A percentile compares a stretch with the other conserved stretches of the same genome.
Conservation (phyloP, 2,113 vertebrate species). For the Craseonycteris thonglongyai region DNA sequence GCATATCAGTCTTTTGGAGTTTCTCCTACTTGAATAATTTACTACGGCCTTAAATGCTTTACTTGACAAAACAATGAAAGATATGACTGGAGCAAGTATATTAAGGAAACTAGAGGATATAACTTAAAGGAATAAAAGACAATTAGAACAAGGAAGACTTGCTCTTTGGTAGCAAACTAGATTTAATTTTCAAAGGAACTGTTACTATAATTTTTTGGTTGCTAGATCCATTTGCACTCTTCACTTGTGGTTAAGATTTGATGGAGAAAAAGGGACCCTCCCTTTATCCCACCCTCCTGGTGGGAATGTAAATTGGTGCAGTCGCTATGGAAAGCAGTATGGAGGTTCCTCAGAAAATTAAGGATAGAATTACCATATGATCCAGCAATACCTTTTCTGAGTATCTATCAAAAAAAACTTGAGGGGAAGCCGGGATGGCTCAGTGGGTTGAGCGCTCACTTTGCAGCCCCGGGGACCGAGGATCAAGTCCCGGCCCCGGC, state of each 20-base stretch:
- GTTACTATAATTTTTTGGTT: neutral
- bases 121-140: neutral
- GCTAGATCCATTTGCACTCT: neutral
- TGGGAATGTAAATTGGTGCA: too few relatives aligned
- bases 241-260: neutral
- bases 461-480: too few relatives aligned
- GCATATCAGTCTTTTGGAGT: neutral
- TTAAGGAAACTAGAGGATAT: neutral
- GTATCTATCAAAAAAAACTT: too few relatives aligned
- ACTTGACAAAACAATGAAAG: conserved; percentile 33
- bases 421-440: too few relatives aligned
- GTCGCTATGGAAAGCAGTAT: too few relatives aligned
- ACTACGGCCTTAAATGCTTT: neutral
- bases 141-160: neutral
- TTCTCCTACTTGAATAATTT: neutral
- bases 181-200: neutral
- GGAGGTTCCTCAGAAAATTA: too few relatives aligned
- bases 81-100: neutral
- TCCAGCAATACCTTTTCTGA: too few relatives aligned
- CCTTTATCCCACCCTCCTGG: too few relatives aligned
- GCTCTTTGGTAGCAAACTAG: neutral
- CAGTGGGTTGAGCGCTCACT: too few relatives aligned
- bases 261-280: too few relatives aligned
- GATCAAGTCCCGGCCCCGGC: too few relatives aligned
- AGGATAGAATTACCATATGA: too few relatives aligned